These are phyloP conservation scores for Eristalis pertinax DNA, from an alignment of 2,888 invertebrate species.

Conservation along the genomic window DNA sequence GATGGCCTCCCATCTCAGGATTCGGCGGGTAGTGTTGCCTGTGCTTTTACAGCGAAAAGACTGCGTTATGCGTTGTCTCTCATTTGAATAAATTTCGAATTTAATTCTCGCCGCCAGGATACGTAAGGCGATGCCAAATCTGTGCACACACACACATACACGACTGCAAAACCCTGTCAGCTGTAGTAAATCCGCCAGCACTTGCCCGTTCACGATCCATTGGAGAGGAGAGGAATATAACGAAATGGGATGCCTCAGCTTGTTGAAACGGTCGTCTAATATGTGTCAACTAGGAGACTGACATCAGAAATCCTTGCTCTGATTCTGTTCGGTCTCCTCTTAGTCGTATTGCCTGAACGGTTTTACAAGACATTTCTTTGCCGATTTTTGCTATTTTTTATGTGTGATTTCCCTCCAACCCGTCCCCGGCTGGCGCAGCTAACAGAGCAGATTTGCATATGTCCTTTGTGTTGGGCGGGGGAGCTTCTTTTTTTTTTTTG, in stretches of 20 bases:
- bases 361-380: constrained; percentile 62
- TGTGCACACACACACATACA: background rate
- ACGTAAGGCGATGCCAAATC: constrained; percentile 20
- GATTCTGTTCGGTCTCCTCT: constrained; percentile 43
- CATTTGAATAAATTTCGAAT: constrained; percentile 63
- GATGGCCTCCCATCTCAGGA: background rate
- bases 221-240: constrained; percentile 21
- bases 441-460: constrained; percentile 35
- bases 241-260: constrained; percentile 59
- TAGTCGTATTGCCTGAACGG: constrained; percentile 48
- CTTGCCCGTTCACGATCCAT: constrained; percentile 1
- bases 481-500: constrained; percentile 8
- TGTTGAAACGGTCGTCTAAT: constrained; percentile 70
- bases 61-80: constrained; percentile 47
- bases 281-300: constrained; percentile 70
- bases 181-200: background rate
- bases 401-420: constrained; percentile 4
- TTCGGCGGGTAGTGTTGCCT: background rate
- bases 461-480: constrained; percentile 33
- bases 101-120: constrained; percentile 38
- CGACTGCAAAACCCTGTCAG: background rate
- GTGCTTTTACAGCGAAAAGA: constrained; percentile 20
- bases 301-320: constrained; percentile 71
- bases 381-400: constrained; percentile 9
- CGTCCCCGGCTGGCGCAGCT: background rate